Conservation (phyloP, 2,888 invertebrate species). For the Osedax frankpressi region DNA sequence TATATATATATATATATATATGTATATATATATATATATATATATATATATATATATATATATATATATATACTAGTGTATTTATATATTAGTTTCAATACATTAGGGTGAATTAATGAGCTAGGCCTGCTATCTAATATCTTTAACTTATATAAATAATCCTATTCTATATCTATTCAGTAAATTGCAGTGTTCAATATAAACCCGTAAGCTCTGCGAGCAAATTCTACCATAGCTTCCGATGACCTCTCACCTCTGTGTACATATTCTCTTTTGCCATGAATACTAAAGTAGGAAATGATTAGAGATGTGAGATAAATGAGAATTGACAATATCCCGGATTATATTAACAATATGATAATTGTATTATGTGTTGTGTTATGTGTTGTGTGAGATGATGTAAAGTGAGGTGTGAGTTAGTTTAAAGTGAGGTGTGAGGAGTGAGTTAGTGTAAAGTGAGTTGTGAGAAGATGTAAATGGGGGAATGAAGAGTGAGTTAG, state of each 20-base stretch:
- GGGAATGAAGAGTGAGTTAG: slow-evolving; percentile 94
- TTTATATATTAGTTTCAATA: too few relatives aligned
- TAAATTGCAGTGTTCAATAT: slow-evolving; percentile 5
- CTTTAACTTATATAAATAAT: not conserved
- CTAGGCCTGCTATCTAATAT: too few relatives aligned
- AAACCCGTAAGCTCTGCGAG: slow-evolving; percentile 65
- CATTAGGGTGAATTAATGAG: too few relatives aligned
- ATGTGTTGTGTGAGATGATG: slow-evolving; percentile 85
- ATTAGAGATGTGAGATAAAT: too few relatives aligned
- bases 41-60: too few relatives aligned
- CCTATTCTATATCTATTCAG: not conserved
- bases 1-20: too few relatives aligned
- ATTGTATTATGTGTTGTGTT: too few relatives aligned
- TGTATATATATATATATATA: too few relatives aligned
- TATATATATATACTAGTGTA: too few relatives aligned
- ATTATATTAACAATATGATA: too few relatives aligned
- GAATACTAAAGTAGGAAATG: too few relatives aligned
- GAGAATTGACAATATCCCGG: too few relatives aligned
- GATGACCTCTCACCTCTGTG: slow-evolving; percentile 75
- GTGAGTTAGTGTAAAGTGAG: slow-evolving; percentile 90
- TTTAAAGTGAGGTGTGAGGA: slow-evolving; percentile 66
- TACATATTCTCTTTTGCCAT: slow-evolving; percentile 60
- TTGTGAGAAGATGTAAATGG: slow-evolving; percentile 86
- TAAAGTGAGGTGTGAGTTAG: slow-evolving; percentile 69
- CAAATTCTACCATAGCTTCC: slow-evolving; percentile 81